Evolutionary conservation across 2,113 vertebrate genomes (phyloP), one percentile per base, ranked within the genome.

Genomic region (Tor tambroides): DNA sequence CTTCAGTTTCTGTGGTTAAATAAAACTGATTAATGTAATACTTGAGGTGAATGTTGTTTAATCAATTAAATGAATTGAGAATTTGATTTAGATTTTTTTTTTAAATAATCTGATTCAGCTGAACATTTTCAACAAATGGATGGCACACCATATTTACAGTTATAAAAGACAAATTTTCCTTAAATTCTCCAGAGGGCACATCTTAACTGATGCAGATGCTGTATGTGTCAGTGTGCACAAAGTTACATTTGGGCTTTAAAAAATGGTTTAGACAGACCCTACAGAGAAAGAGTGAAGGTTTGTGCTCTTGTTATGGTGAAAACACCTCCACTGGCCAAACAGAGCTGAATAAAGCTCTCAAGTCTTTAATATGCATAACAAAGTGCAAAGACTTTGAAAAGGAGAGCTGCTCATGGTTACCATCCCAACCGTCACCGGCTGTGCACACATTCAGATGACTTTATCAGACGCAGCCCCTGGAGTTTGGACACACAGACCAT

Each of bases 391-490:
- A 46, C 87, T 91, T 91, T 92, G 78, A 85, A 84, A 84, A 79
- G 87, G 89, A 90, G 90, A 87, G 89, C 84, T 91, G 88, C 59
- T 72, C 65, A 61, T 10, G 59, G 94, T 94, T 94, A 89, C 94
- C 92, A 94, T 94, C 92, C 89, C 93, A 93, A 95, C 94, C 86
- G 80, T 87, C 54, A 85, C 26, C 4, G 49, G 85, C 83, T 88
- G 87, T 77, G 32, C 51, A 87, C 88, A 87, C 87, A 94, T 84
- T 92, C 91, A 90, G 89, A 23, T 87, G 77, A 85, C 88, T 85
- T 91, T 86, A 91, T 91, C 85, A 89, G 67, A 26, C 8, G n/a
- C 69, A 67, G 41, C 63, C 82, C 83, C 83, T 76, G 8, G 80
- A 87, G 75, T 76, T 35, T 74, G 23, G n/a, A 83, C 51, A 61